phyloP scores from a whole-genome alignment of 2,113 vertebrate species.

The Sinocyclocheilus anshuiensis region DNA sequence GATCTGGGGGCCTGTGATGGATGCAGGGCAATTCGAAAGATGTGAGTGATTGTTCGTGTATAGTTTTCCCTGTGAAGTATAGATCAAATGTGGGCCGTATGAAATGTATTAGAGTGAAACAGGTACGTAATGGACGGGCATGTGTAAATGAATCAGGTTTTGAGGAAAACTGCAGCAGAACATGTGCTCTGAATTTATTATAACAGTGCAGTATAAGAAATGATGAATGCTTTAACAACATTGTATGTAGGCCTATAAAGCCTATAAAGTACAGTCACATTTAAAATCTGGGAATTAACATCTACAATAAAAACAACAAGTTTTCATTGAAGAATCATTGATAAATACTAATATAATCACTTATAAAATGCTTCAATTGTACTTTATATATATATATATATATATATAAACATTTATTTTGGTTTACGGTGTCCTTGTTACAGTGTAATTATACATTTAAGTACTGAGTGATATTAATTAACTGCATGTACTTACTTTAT shows the following conservation, averaged over 20 bases:
- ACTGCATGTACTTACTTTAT: no score
- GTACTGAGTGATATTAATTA: no score
- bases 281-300: neutral
- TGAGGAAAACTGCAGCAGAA: neutral
- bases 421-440: no score
- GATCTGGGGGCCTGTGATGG: constrained; percentile 54
- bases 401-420: no score
- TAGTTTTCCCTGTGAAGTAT: constrained; percentile 16
- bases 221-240: neutral
- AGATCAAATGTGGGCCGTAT: neutral
- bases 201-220: neutral
- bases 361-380: no score
- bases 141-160: constrained; percentile 33
- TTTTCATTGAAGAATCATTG: no score
- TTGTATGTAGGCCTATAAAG: neutral
- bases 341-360: neutral
- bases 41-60: neutral
- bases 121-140: constrained; percentile 15
- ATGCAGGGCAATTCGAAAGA: constrained; percentile 17
- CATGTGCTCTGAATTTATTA: neutral
- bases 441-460: no score
- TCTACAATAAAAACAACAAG: neutral
- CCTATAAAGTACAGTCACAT: neutral
- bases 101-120: constrained; percentile 29
- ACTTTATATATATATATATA: no score